These are phyloP conservation scores for Heterodera schachtii DNA, from an alignment of 1,140 invertebrate genomes.

Conservation along the genomic window DNA sequence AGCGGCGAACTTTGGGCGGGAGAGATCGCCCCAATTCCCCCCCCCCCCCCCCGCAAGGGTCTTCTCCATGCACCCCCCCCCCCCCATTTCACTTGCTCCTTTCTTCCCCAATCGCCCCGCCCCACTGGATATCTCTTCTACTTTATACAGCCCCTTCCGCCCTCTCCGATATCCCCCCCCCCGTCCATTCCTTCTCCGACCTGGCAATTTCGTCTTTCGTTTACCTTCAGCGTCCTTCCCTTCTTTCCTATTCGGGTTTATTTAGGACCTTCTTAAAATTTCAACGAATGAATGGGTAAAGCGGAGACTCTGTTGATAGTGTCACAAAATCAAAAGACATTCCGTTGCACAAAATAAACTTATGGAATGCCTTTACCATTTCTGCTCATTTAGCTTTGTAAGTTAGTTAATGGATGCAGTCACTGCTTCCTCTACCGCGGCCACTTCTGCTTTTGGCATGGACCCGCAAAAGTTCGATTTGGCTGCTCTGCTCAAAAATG, in stretches of 20 bases:
- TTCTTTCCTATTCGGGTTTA: slow-evolving; percentile 1
- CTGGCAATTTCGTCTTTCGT: slow-evolving; percentile 7
- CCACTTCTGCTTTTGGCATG: slow-evolving; percentile 21
- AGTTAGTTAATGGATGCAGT: slow-evolving; percentile 19
- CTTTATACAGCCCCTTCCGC: slow-evolving; percentile 8
- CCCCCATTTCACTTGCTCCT: background rate
- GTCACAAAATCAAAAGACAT: no score
- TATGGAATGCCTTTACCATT: background rate
- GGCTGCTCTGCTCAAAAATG: slow-evolving; percentile 38
- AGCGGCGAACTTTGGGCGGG: slow-evolving; percentile 8
- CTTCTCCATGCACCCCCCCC: background rate
- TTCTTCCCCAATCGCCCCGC: background rate
- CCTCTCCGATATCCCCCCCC: background rate
- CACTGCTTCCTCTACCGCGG: slow-evolving; percentile 2
- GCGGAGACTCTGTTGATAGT: no score
- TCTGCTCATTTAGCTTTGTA: background rate
- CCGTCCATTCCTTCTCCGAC: slow-evolving; percentile 7
- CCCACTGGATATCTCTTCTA: background rate
- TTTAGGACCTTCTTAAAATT: background rate
- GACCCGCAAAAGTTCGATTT: slow-evolving; percentile 40
- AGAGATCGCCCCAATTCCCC: slow-evolving; percentile 3
- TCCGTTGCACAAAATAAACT: no score
- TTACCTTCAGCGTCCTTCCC: background rate
- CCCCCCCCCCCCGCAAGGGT: background rate
- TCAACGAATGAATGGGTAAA: background rate